Percentiles rank a stretch among this genome's conserved stretches.
phyloP scores from a whole-genome alignment of 2,113 vertebrate species.

The Pitta sordida region DNA sequence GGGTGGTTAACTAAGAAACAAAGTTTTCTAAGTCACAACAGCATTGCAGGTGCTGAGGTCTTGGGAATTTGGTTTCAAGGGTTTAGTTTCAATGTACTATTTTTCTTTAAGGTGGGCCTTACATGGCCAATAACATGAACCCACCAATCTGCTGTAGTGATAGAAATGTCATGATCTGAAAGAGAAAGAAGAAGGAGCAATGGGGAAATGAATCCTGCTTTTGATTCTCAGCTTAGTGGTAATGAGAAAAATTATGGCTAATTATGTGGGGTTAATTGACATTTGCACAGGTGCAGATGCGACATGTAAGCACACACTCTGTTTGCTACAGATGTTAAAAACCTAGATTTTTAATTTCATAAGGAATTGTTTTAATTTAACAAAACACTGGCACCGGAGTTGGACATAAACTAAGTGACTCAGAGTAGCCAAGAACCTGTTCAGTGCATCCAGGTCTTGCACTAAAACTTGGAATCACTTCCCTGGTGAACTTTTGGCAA shows the following conservation, averaged over 20 bases:
- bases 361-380: constrained; percentile 10
- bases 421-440: not conserved
- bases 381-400: not conserved
- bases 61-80: not conserved
- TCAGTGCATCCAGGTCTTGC: not conserved
- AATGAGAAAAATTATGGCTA: constrained; percentile 40
- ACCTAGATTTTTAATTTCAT: constrained; percentile 8
- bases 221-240: constrained; percentile 9
- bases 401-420: not conserved
- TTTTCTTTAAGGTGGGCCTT: not conserved
- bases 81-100: not conserved
- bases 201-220: not conserved
- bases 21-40: not conserved
- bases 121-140: not conserved
- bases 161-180: not conserved
- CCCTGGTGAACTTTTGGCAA: not conserved
- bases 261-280: constrained; percentile 48
- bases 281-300: constrained; percentile 41
- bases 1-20: not conserved
- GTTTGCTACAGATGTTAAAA: constrained; percentile 48
- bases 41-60: not conserved
- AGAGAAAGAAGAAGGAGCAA: not conserved
- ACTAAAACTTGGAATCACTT: not conserved
- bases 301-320: not conserved
- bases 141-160: not conserved